Percentiles rank a stretch among this genome's conserved stretches.
These are phyloP conservation scores for Fukomys damarensis DNA, from an alignment of 2,113 vertebrate species.

Conservation along the genomic window DNA sequence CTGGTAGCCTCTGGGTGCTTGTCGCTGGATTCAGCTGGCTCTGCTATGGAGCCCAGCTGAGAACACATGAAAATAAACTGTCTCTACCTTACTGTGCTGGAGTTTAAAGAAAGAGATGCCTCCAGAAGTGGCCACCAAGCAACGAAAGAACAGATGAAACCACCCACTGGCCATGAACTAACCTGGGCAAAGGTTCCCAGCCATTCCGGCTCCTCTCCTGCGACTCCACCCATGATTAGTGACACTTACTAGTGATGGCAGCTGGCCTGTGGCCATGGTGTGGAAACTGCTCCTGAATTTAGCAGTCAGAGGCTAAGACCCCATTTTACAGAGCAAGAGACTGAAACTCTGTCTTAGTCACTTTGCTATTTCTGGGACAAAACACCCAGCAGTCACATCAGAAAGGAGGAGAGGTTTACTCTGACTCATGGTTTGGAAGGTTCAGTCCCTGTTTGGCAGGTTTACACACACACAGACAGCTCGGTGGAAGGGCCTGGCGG, in stretches of 20 bases:
- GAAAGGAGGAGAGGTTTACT: not conserved
- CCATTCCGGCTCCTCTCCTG: not conserved
- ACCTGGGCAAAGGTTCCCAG: not conserved
- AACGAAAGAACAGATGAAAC: not conserved
- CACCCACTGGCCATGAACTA: not conserved
- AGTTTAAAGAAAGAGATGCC: not conserved
- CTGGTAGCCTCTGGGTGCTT: not conserved
- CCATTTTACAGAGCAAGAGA: not conserved
- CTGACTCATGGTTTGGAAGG: not conserved
- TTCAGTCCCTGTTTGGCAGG: not conserved
- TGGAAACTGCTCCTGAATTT: too few relatives aligned
- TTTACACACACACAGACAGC: not conserved
- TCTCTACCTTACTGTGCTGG: not conserved
- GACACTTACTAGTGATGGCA: accelerated
- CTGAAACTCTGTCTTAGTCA: not conserved
- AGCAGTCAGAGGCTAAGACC: not conserved
- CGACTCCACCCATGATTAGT: too few relatives aligned
- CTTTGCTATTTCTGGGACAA: not conserved
- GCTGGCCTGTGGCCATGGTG: too few relatives aligned
- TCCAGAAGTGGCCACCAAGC: not conserved
- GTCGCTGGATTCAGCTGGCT: too few relatives aligned
- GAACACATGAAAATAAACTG: not conserved
- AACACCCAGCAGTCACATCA: not conserved
- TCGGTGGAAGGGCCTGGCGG: not conserved
- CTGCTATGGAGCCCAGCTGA: not conserved